Base-by-base conservation (phyloP, 2,797 vertebrate species). In the Amblyopsis hoosieri region DNA sequence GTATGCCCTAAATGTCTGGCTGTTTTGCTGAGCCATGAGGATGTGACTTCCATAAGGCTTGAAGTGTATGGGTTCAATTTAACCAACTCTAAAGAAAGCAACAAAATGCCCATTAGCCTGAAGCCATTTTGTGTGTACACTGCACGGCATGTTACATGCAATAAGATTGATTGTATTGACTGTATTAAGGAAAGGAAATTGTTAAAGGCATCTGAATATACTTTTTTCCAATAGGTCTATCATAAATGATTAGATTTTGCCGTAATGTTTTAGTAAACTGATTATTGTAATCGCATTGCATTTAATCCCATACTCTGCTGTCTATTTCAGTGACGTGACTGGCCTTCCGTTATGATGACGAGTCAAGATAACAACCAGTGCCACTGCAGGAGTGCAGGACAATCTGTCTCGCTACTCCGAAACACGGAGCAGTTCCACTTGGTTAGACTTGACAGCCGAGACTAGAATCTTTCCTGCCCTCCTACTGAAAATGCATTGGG, bases 371-470 rank as follows among this genome's bases (percentile, higher is more conserved):
- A 64, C 63, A 75, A 54, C 55, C 53, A 11, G 0, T 71, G 77
- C 54, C 59, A 72, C 29, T 65, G 76, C 60, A 15, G 60, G 68
- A 60, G 58, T 4, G 69, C 52, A 47, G 29, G 58, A 83, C 81
- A 85, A 84, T 85, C 80, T 80, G 33, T 83, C 83, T 73, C 66
- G 80, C 71, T 76, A 83, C 76, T 75, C 63, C 15, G 15, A 49
- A 66, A 69, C 72, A 75, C 77, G 75, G 67, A 82, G 66, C 62
- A 3, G 78, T 82, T 85, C 78, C 81, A 77, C 66, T 84, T 84
- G 6, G 68, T 80, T 78, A 72, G 70, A 70, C 51, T 52, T 66
- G 73, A 75, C 13, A 45, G 78, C 57, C 64, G 60, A 64, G 62
- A 67, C 15, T 8, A 71, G 45, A 60, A n/a, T 75, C 55, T 63